Percentiles rank a stretch among this genome's conserved stretches.
Conservation (phyloP, 2,797 vertebrate species). For the Pseudomugil tenellus region DNA sequence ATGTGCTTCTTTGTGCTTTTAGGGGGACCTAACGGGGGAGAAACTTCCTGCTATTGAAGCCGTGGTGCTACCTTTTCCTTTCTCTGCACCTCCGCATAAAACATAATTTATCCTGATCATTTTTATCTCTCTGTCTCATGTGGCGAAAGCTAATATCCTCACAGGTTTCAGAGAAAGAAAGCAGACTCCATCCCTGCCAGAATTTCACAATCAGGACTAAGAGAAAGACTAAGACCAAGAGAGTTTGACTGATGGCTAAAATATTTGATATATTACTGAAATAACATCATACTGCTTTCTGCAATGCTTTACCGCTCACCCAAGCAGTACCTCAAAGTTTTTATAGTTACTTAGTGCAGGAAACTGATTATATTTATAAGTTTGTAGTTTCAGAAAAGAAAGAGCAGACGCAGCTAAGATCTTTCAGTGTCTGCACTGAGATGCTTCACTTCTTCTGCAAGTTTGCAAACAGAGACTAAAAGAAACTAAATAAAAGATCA, state of each 20-base stretch:
- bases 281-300: neutral
- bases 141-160: slow-evolving; percentile 52
- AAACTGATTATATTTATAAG: too few species aligned
- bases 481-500: too few species aligned
- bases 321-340: neutral
- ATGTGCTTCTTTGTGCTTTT: neutral
- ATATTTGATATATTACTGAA: neutral
- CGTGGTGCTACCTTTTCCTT: neutral
- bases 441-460: too few species aligned
- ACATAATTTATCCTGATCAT: slow-evolving; percentile 23
- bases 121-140: slow-evolving; percentile 52
- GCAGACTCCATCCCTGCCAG: neutral
- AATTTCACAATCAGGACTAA: neutral
- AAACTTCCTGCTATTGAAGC: slow-evolving; percentile 68
- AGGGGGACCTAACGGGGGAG: neutral
- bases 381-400: too few species aligned
- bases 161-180: slow-evolving; percentile 20
- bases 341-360: too few species aligned
- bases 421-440: too few species aligned
- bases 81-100: slow-evolving; percentile 2
- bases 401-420: too few species aligned
- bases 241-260: slow-evolving; percentile 2
- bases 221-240: neutral
- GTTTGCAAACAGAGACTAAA: too few species aligned
- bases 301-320: neutral